Evolutionary conservation across 2,113 vertebrate species (phyloP).

Genomic region (Trematomus loennbergii): DNA sequence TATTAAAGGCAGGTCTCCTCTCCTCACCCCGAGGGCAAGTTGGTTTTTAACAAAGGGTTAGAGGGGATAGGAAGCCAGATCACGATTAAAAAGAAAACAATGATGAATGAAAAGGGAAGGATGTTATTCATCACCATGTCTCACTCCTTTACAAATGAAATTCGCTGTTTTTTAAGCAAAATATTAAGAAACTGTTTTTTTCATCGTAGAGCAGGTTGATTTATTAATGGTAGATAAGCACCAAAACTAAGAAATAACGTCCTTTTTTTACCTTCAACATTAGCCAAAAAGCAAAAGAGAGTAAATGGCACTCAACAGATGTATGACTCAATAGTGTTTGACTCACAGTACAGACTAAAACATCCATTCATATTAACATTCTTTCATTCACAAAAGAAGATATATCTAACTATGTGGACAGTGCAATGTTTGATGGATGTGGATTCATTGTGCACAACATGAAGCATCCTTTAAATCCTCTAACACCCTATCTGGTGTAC

Average conservation of each 20-base stretch:
- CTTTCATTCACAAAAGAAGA: too few species aligned
- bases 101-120: slow-evolving; percentile 79
- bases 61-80: slow-evolving; percentile 43
- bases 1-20: slow-evolving; percentile 78
- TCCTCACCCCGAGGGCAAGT: slow-evolving; percentile 77
- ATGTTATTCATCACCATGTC: slow-evolving; percentile 1
- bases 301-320: neutral
- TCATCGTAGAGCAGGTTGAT: neutral
- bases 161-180: neutral
- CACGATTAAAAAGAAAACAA: slow-evolving; percentile 79
- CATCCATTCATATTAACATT: neutral
- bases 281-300: neutral
- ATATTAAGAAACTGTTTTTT: neutral
- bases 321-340: neutral
- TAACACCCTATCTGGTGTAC: too few species aligned
- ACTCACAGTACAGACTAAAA: neutral
- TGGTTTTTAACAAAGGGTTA: slow-evolving; percentile 64
- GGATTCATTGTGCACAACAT: too few species aligned
- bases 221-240: neutral
- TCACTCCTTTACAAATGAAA: neutral
- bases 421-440: too few species aligned
- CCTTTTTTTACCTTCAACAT: neutral
- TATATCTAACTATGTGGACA: too few species aligned
- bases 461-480: too few species aligned
- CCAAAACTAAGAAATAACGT: neutral